Conservation (phyloP, 2,797 vertebrate genomes). For the Fundulus diaphanus region DNA sequence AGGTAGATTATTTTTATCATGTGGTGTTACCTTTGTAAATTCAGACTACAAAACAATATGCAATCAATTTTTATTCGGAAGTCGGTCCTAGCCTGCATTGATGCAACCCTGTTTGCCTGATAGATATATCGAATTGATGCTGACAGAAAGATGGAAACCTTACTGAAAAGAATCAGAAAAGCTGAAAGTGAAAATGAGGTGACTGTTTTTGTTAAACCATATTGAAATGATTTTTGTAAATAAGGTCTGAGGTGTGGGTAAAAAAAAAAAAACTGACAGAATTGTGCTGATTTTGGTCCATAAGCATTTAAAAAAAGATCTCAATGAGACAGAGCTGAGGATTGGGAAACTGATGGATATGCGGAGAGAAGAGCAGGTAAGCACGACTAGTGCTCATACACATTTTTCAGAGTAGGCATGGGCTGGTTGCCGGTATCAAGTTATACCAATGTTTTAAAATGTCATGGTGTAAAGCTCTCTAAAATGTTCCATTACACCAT, state of each 20-base stretch:
- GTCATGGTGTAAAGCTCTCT: neutral
- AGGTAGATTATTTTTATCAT: conserved; percentile 70
- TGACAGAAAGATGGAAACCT: conserved; percentile 60
- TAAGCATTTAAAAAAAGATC: conserved; percentile 78
- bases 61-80: neutral
- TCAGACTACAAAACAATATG: neutral
- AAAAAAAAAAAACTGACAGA: neutral
- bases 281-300: neutral
- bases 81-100: neutral
- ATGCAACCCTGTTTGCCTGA: conserved; percentile 11
- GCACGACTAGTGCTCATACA: neutral
- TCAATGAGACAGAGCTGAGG: conserved; percentile 78
- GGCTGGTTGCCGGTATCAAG: neutral
- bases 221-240: neutral
- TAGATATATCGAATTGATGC: conserved; percentile 70
- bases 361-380: conserved; percentile 84
- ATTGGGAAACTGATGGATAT: conserved; percentile 80
- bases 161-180: conserved; percentile 79
- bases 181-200: conserved; percentile 82
- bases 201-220: conserved; percentile 17
- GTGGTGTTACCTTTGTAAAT: neutral
- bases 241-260: neutral
- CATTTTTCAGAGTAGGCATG: neutral
- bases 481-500: neutral
- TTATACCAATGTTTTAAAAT: neutral